These are phyloP conservation scores for Hemaris fuciformis DNA, from an alignment of 2,888 invertebrate species.

Conservation along the genomic window DNA sequence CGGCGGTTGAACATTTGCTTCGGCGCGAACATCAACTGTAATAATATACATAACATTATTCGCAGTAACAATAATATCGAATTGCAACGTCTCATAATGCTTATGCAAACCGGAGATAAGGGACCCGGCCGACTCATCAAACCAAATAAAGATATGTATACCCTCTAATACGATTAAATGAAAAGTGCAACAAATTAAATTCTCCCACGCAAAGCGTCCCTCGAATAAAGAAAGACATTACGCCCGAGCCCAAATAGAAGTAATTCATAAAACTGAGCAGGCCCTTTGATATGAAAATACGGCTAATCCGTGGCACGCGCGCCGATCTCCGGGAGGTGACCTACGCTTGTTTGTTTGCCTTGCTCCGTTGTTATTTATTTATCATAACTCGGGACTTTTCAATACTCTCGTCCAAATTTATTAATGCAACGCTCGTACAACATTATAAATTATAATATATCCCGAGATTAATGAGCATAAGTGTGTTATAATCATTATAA, in stretches of 20 bases:
- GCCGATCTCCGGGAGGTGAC: constrained; percentile 58
- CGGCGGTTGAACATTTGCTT: background rate
- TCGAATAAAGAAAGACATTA: constrained; percentile 71
- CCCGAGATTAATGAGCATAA: constrained; percentile 64
- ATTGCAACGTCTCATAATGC: constrained; percentile 18
- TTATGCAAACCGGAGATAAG: constrained; percentile 59
- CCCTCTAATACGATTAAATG: constrained; percentile 62
- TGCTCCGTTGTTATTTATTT: constrained; percentile 69
- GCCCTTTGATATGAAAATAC: constrained; percentile 79
- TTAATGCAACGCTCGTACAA: constrained; percentile 51
- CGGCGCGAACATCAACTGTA: background rate
- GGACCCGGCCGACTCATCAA: constrained; percentile 34
- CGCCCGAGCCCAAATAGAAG: constrained; percentile 61
- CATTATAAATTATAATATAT: constrained; percentile 70
- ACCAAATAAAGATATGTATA: constrained; percentile 55
- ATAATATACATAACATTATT: background rate
- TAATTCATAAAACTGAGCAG: constrained; percentile 75
- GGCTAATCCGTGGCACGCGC: constrained; percentile 76
- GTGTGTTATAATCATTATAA: constrained; percentile 61
- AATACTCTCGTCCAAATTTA: constrained; percentile 67
- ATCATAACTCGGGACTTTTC: constrained; percentile 67
- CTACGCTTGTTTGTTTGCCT: constrained; percentile 64
- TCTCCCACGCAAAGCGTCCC: constrained; percentile 73
- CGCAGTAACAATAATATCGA: constrained; percentile 17
- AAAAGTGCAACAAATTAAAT: constrained; percentile 76